Base-by-base conservation (phyloP, 2,888 invertebrate genomes). In the Plemyria rubiginata region DNA sequence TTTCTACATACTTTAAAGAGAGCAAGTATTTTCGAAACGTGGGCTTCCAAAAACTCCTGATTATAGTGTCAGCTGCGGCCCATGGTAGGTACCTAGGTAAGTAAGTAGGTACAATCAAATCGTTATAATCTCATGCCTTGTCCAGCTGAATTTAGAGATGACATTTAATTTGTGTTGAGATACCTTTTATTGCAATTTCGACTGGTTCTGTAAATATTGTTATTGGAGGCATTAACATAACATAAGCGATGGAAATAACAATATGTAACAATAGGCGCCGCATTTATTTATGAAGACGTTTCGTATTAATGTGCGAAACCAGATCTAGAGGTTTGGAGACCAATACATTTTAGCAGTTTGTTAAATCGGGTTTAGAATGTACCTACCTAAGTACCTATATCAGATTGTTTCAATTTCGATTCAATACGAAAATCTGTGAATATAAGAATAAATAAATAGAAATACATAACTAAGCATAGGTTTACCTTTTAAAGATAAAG, bases 111-210 rank as follows among this genome's bases (percentile, higher is more conserved):
- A n/a, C n/a, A n/a, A 4, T 16, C 16, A 46, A 61, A 62, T 43
- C 61, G 65, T 59, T 50, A 32, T 22, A 12, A 41, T 54, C 58
- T 56, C 29, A 46, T 48, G 49, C 28, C 58, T 62, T 59, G 41
- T 53, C 29, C 49, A 43, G 3, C 36, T n/a, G 16, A 54, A 41
- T 53, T 53, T 53, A 58, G 11, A 45, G 55, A 49, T 55, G 65
- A 53, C 59, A 62, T 59, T 59, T 59, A 36, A n/a, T 41, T 43
- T 15, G 43, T 60, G 59, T 11, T 48, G 52, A 32, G 46, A 55
- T 52, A 59, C 48, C 32, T 62, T 59, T 66, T 62, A 66, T 66
- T 62, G 65, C 65, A 62, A 54, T 54, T 53, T 11, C 15, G 28
- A 54, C 55, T 54, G 56, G 62, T 61, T 58, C 15, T 32, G 48